Conservation (phyloP, 2,113 vertebrate species). For the Pteruthius melanotis region DNA sequence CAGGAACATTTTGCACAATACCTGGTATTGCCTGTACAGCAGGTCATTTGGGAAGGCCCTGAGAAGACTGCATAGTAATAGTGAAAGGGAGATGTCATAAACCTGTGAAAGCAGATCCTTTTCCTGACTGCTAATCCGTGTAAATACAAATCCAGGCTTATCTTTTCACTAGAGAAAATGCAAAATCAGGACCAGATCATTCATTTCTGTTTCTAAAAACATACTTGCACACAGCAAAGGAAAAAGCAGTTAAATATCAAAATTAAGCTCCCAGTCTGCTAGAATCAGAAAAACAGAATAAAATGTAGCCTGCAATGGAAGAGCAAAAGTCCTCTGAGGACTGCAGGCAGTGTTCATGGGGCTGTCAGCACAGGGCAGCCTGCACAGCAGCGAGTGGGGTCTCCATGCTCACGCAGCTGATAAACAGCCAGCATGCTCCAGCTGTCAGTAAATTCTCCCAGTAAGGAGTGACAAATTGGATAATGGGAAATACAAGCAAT, state of each 20-base stretch:
- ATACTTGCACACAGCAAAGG: background rate
- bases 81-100: background rate
- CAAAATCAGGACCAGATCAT: background rate
- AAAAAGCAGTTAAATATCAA: background rate
- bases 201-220: background rate
- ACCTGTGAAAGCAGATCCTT: background rate
- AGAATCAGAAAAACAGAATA: background rate
- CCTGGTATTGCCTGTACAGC: background rate
- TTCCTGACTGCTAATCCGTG: background rate
- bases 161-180: background rate
- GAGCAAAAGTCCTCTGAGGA: background rate
- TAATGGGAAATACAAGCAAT: background rate
- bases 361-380: background rate
- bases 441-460: background rate
- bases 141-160: background rate
- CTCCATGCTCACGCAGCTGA: background rate
- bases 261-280: background rate
- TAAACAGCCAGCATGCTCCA: background rate
- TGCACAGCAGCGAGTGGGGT: rapidly evolving
- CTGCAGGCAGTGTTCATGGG: background rate
- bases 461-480: background rate
- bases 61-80: background rate
- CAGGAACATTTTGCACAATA: background rate
- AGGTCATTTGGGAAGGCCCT: background rate
- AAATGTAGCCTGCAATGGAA: background rate